These are phyloP conservation scores for Sander vitreus DNA, from an alignment of 2,113 vertebrate species.

Conservation along the genomic window DNA sequence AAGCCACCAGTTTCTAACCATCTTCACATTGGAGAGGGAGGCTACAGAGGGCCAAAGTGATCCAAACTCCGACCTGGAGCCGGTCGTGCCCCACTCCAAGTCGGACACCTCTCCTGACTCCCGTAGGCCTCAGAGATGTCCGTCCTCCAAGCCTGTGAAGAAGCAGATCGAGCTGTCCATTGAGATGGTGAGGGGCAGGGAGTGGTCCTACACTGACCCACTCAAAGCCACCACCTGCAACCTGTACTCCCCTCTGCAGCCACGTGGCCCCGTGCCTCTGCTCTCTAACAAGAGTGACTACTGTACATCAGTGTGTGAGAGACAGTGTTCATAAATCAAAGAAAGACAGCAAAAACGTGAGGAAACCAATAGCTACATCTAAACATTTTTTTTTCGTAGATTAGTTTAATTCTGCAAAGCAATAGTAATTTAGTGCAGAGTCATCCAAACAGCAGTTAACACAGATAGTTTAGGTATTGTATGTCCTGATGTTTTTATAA, in stretches of 20 bases:
- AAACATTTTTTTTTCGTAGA: background rate
- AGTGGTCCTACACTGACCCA: constrained; percentile 78
- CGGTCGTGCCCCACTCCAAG: background rate
- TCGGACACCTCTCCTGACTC: background rate
- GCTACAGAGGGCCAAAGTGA: constrained; percentile 44
- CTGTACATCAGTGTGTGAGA: constrained; percentile 36
- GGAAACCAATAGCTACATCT: background rate
- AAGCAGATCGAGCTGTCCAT: constrained; percentile 73
- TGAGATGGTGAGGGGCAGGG: constrained; percentile 84
- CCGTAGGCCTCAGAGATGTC: constrained; percentile 49
- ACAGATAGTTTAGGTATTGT: background rate
- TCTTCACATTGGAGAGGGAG: constrained; percentile 51
- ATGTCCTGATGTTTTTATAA: background rate
- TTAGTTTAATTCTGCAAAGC: background rate
- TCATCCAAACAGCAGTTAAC: background rate
- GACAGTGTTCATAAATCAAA: background rate
- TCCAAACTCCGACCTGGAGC: constrained; percentile 41
- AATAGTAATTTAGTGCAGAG: background rate
- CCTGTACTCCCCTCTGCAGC: constrained; percentile 27
- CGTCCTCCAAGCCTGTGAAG: constrained; percentile 70
- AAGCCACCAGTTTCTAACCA: constrained; percentile 44
- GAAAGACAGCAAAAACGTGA: background rate
- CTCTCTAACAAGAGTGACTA: constrained; percentile 57
- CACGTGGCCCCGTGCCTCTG: constrained; percentile 17
- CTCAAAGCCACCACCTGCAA: constrained; percentile 43